Evolutionary conservation across 2,888 invertebrate species (phyloP).

Genomic region (Catocala fraxini): DNA sequence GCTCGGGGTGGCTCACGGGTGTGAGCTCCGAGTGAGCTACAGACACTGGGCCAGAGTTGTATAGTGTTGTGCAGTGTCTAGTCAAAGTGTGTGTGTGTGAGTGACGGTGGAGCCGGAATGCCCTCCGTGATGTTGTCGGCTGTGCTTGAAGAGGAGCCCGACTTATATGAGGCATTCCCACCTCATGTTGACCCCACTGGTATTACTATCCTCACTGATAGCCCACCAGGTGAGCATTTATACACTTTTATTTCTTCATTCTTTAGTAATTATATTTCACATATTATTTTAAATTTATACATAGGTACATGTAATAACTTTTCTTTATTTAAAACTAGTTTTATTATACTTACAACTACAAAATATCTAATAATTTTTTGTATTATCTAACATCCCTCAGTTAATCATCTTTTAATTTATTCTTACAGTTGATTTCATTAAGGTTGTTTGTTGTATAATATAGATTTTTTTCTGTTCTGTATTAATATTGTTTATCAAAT

Average conservation of each 20-base stretch:
- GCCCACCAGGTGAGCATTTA: slow-evolving; percentile 82
- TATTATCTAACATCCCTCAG: too few relatives aligned
- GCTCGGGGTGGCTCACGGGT: slow-evolving; percentile 74
- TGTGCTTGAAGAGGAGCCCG: slow-evolving; percentile 92
- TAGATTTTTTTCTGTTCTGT: background rate
- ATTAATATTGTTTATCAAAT: slow-evolving; percentile 7
- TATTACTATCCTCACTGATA: slow-evolving; percentile 91
- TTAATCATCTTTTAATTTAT: too few relatives aligned
- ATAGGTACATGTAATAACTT: background rate
- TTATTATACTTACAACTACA: too few relatives aligned
- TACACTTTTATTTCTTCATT: background rate
- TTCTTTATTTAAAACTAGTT: background rate
- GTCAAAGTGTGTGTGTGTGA: slow-evolving; percentile 73
- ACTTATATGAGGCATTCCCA: slow-evolving; percentile 93
- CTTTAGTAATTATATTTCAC: background rate
- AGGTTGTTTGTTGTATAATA: background rate
- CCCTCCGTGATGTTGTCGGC: slow-evolving; percentile 91
- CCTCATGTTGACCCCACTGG: slow-evolving; percentile 94
- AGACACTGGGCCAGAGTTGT: slow-evolving; percentile 69
- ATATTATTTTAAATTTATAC: background rate
- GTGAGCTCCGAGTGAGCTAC: slow-evolving; percentile 74
- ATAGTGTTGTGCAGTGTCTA: slow-evolving; percentile 82
- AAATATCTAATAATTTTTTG: too few relatives aligned
- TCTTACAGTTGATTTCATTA: background rate
- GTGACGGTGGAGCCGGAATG: slow-evolving; percentile 77